Conservation (phyloP, 2,888 invertebrate genomes). For the Macrophya annulata region DNA sequence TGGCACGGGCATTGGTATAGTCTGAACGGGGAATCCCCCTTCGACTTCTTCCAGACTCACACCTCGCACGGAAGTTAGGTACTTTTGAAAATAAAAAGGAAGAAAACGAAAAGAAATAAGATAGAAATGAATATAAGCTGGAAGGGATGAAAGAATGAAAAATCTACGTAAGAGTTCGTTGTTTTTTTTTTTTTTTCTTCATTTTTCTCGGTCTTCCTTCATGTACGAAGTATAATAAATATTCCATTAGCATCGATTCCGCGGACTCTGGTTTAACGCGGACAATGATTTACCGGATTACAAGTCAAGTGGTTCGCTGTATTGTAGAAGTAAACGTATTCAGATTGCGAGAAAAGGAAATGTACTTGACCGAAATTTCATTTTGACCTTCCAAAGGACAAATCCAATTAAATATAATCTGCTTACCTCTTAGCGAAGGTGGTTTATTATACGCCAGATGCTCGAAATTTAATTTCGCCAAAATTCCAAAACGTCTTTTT, state of each 20-base stretch:
- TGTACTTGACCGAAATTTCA: conserved; percentile 23
- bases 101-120: background rate
- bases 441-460: conserved; percentile 27
- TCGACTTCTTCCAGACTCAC: conserved; percentile 49
- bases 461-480: conserved; percentile 23
- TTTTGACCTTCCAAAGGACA: conserved; percentile 24
- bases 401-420: conserved; percentile 46
- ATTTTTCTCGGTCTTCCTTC: background rate
- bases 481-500: background rate
- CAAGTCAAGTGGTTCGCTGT: conserved; percentile 14
- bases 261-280: conserved; percentile 15
- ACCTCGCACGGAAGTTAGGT: conserved; percentile 14
- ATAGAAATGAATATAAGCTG: background rate
- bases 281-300: conserved; percentile 28
- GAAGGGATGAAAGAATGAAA: background rate
- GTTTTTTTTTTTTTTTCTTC: no score
- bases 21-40: conserved; percentile 20
- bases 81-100: background rate
- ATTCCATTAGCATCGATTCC: conserved; percentile 36
- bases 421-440: background rate
- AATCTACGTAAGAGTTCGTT: background rate
- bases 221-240: background rate
- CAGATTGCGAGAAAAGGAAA: conserved; percentile 32
- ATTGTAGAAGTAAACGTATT: conserved; percentile 35
- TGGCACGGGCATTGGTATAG: background rate